A percentile compares a stretch with the other conserved stretches of the same genome.
Conservation (phyloP, 2,797 vertebrate genomes). For the Antennarius maculatus region DNA sequence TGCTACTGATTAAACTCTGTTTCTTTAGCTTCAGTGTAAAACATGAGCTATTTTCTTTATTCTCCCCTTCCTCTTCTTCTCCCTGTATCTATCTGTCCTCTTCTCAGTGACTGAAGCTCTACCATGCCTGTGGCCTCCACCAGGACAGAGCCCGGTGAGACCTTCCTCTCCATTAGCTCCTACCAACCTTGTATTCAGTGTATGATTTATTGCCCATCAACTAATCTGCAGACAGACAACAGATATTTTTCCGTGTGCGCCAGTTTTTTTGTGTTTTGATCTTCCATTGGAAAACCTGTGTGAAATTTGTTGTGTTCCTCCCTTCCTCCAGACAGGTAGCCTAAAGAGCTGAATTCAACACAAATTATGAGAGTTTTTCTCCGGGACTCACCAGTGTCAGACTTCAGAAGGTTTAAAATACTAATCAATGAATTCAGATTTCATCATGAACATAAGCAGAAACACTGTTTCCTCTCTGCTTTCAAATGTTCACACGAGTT, state of each 20-base stretch:
- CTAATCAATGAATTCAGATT: too few species aligned
- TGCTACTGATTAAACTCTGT: not conserved
- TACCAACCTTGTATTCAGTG: not conserved
- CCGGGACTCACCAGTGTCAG: too few species aligned
- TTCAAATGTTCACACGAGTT: too few species aligned
- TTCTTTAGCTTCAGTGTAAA: conserved; percentile 1
- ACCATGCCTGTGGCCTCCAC: conserved; percentile 78
- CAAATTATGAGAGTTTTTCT: too few species aligned
- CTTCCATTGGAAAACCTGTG: too few species aligned
- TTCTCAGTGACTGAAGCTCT: conserved; percentile 57
- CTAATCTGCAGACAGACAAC: not conserved
- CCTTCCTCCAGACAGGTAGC: too few species aligned
- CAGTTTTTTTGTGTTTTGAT: too few species aligned
- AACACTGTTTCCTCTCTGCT: too few species aligned
- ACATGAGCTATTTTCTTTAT: not conserved
- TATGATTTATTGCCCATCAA: not conserved
- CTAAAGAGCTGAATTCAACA: too few species aligned
- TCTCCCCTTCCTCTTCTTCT: not conserved
- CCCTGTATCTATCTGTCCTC: conserved; percentile 6
- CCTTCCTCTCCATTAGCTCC: not conserved
- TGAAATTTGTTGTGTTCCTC: not conserved
- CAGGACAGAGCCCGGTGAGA: conserved; percentile 76
- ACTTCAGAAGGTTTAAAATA: too few species aligned
- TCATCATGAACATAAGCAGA: too few species aligned
- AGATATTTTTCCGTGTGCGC: too few species aligned